These are phyloP conservation scores for Platyscapa corneri DNA, from an alignment of 1,140 invertebrate genomes.

Conservation along the genomic window DNA sequence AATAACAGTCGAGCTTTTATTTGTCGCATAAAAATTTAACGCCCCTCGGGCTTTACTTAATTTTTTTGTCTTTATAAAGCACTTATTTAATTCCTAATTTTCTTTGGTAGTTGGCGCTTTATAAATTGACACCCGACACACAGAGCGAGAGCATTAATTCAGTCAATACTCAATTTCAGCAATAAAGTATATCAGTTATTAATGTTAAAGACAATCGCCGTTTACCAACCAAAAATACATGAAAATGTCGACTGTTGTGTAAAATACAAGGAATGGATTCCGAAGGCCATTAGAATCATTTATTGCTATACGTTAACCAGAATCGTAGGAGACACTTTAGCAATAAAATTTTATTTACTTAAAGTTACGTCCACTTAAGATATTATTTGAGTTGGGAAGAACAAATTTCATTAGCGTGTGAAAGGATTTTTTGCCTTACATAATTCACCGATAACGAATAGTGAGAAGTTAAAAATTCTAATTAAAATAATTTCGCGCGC, in stretches of 20 bases:
- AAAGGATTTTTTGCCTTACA: background rate
- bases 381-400: background rate
- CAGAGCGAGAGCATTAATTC: no score
- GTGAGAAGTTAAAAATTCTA: background rate
- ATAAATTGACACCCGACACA: background rate
- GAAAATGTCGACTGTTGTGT: background rate
- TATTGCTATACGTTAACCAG: background rate
- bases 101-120: background rate
- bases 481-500: background rate
- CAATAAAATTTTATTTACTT: background rate
- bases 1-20: background rate
- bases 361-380: constrained; percentile 3
- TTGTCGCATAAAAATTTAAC: background rate
- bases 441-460: background rate
- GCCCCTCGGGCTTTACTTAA: background rate
- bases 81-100: background rate
- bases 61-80: background rate
- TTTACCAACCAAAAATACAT: background rate
- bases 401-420: background rate
- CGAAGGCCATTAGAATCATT: background rate
- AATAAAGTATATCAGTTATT: background rate
- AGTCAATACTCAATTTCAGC: background rate
- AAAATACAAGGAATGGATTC: background rate
- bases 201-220: background rate
- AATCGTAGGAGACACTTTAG: background rate